Base-by-base conservation (phyloP, 2,888 invertebrate genomes). In the Heliconius sara region DNA sequence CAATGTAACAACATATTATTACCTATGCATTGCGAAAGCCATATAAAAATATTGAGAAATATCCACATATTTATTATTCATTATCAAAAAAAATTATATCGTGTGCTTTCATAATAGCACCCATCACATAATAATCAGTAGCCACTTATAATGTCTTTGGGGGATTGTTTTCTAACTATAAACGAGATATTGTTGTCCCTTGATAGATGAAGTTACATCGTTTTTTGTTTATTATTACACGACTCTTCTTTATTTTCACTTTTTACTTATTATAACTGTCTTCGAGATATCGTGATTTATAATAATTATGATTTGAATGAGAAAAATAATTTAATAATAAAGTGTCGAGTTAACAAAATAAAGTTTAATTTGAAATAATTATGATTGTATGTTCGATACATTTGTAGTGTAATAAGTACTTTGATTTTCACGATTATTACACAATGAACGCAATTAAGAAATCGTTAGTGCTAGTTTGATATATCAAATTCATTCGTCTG, bases 81-180 rank as follows among this genome's bases (percentile, higher is more conserved):
- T 22, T 65, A 43, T 75, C 27, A 3, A 43, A 65, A 25, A 19
- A 73, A 7, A n/a, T n/a, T 60, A 60, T 73, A 60, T 60, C 39
- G 73, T 25, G 34, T 22, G 60, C 13, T 60, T n/a, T 27, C 39
- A 87, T 86, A 91, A 91, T 92, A 87, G 70, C 83, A 84, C 85
- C 88, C 85, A 85, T 87, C 87, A 88, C 91, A 91, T 92, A 94
- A 94, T 94, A 94, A 95, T 95, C 94, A 95, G 94, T 91, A 94
- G 93, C 92, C 89, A 93, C 91, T 94, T 91, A 92, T 89, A 91
- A 89, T 86, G 89, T 88, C 91, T 88, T 88, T 80, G 81, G 91
- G 94, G 94, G 89, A 91, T 89, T 89, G 90, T 91, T 91, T 89
- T 86, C 86, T 88, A 89, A 91, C 91, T 91, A 90, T 90, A 90